Base-by-base conservation (phyloP, 2,113 vertebrate species). In the Albula glossodonta region DNA sequence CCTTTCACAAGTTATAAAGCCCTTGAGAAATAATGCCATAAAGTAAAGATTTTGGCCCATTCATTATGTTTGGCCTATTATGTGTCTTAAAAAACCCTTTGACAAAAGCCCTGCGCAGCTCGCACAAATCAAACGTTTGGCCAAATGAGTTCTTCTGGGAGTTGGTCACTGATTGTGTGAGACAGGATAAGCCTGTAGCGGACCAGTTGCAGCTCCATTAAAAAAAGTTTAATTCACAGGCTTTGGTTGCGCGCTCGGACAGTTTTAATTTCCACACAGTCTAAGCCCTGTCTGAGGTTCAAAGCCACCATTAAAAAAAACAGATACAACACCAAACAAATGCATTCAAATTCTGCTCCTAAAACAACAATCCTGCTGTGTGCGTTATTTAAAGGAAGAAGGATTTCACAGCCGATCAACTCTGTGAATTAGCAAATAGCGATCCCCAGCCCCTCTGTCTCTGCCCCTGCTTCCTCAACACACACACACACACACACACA, bases 81-180 rank as follows among this genome's bases (percentile, higher is more conserved):
- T 31, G 66, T 5, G 15, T 53, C 66, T 84, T 84, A 84, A 51
- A 78, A 50, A 17, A 77, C 53, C 84, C 19, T 22, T 48, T 56
- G 77, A 80, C 31, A 80, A 80, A 79, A 49, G n/a, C 11, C 41
- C 57, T n/a, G 51, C 70, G 31, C 51, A 53, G 15, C 84, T 80
- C 52, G 19, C 53, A 77, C 53, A 85, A 85, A 85, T 85, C 77
- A 85, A 56, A 80, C 41, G 13, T 48, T 79, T 78, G 74, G 77
- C n/a, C 51, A 79, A 53, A 79, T 84, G 78, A 78, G 74, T 56
- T 79, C 70, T 77, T 66, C 19, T n/a, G 8, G 56, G 78, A 56
- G 51, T 79, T 84, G 41, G 70, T 66, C 51, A 48, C 83, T 19
- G 51, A 78, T 51, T 51, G 66, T 84, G 63, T 53, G 63, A 52